Evolutionary conservation across 2,888 invertebrate species (phyloP).

Genomic region (Temnothorax ravouxi): DNA sequence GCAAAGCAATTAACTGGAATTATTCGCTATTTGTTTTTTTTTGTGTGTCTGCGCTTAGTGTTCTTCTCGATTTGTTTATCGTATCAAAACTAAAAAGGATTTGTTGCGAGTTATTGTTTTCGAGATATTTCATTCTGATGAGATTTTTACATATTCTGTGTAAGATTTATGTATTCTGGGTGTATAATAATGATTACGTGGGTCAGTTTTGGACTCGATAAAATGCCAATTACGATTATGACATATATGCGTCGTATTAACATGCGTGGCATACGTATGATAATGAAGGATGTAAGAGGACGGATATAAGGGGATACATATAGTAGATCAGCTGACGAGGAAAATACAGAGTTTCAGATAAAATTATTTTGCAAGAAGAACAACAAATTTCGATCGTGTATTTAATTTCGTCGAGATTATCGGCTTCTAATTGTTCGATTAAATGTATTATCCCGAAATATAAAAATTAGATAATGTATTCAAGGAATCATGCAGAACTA

Average conservation of each 20-base stretch:
- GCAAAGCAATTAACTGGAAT: not conserved
- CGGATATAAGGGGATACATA: not conserved
- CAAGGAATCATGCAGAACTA: too few relatives aligned
- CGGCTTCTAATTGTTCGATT: not conserved
- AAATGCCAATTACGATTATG: conserved; percentile 16
- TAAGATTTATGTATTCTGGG: not conserved
- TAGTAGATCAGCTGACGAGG: not conserved
- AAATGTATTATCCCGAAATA: not conserved
- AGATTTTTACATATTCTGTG: not conserved
- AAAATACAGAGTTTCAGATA: not conserved
- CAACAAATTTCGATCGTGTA: not conserved
- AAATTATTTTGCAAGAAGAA: not conserved
- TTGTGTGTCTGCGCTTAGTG: too few relatives aligned
- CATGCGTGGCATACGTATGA: not conserved
- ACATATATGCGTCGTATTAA: conserved; percentile 8
- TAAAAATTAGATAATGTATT: not conserved
- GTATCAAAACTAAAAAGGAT: not conserved
- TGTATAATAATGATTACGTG: not conserved
- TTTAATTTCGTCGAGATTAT: not conserved
- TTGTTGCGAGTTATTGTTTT: not conserved
- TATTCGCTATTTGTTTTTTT: not conserved
- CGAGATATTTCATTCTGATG: not conserved
- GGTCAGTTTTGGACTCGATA: conserved; percentile 10
- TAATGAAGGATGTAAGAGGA: conserved; percentile 6
- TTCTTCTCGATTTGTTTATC: not conserved